phyloP scores from a whole-genome alignment of 2,113 vertebrate genomes.

The Leucopsar rothschildi region DNA sequence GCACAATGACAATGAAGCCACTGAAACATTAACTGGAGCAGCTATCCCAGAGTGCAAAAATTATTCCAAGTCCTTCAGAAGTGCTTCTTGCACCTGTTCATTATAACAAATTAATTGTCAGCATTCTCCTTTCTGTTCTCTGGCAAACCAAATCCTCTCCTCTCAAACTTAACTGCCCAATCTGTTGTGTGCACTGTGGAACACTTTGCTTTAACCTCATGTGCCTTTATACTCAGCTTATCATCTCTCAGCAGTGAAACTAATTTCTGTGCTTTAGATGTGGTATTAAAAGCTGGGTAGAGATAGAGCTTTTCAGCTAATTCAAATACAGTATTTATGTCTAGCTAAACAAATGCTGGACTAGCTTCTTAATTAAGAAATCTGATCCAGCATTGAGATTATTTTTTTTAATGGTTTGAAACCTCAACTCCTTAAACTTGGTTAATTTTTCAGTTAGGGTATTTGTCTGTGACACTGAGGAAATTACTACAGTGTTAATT shows the following conservation, averaged over 20 bases:
- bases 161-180: background rate
- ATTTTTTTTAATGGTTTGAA: background rate
- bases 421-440: background rate
- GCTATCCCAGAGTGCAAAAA: background rate
- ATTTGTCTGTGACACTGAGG: background rate
- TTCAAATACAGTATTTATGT: background rate
- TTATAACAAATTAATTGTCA: background rate
- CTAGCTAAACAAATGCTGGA: background rate
- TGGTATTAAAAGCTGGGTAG: background rate
- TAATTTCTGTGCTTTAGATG: background rate
- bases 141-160: background rate
- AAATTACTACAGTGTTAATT: background rate
- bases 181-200: background rate
- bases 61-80: background rate
- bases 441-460: background rate
- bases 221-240: background rate
- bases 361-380: background rate
- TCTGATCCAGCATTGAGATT: background rate
- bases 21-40: slow-evolving; percentile 22
- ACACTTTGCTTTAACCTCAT: background rate
- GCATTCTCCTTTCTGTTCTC: background rate
- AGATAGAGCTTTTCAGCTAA: background rate
- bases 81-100: background rate
- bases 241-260: background rate
- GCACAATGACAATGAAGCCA: background rate